phyloP scores from a whole-genome alignment of 1,140 invertebrate genomes.

The Bombus fervidus region DNA sequence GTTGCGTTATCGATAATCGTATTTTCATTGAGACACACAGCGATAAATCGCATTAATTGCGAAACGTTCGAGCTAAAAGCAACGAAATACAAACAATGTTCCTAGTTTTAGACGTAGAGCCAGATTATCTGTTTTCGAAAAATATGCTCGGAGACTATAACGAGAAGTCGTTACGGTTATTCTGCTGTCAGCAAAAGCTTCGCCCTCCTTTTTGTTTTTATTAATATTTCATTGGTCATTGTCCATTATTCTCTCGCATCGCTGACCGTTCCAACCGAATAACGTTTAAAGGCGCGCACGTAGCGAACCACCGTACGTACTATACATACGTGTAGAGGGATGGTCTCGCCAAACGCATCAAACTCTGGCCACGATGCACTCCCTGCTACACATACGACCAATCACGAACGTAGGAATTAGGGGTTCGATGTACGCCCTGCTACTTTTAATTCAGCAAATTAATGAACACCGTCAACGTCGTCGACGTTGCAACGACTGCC shows the following conservation, averaged over 20 bases:
- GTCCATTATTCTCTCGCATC: conserved; percentile 55
- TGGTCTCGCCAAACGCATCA: conserved; percentile 6
- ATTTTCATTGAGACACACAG: background rate
- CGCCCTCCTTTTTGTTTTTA: conserved; percentile 18
- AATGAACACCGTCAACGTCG: conserved; percentile 66
- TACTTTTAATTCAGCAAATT: conserved; percentile 61
- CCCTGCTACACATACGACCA: conserved; percentile 54
- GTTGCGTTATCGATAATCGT: background rate
- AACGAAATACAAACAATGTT: background rate
- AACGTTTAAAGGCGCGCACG: conserved; percentile 28
- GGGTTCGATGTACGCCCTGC: conserved; percentile 56
- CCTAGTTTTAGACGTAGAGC: background rate
- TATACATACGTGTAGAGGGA: conserved; percentile 26
- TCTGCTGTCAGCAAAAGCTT: background rate
- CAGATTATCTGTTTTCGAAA: conserved; percentile 1
- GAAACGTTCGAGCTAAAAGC: background rate
- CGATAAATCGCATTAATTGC: background rate
- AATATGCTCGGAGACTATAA: conserved; percentile 2
- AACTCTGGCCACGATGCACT: conserved; percentile 43
- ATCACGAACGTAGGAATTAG: conserved; percentile 62
- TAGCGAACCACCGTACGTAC: conserved; percentile 16
- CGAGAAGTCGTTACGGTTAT: conserved; percentile 13
- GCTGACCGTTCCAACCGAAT: conserved; percentile 46
- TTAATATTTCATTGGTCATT: conserved; percentile 47
- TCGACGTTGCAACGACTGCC: conserved; percentile 43